phyloP scores from a whole-genome alignment of 2,888 invertebrate genomes.

The Andrena camellia region DNA sequence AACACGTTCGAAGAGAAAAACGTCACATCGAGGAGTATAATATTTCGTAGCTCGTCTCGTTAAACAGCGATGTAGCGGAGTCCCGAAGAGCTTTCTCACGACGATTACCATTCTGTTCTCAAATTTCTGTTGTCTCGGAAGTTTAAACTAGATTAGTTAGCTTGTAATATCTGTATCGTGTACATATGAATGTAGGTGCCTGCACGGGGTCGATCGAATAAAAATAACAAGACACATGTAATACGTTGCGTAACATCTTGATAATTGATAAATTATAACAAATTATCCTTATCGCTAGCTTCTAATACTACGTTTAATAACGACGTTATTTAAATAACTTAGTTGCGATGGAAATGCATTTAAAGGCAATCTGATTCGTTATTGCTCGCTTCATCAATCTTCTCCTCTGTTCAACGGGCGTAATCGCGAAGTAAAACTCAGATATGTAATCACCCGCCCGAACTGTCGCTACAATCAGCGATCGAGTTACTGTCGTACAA shows the following conservation, averaged over 20 bases:
- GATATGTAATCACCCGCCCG: slow-evolving; percentile 6
- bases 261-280: slow-evolving; percentile 48
- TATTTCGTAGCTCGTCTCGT: slow-evolving; percentile 48
- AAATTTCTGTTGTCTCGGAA: slow-evolving; percentile 26
- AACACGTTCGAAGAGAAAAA: neutral
- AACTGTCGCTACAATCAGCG: slow-evolving; percentile 16
- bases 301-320: slow-evolving; percentile 11
- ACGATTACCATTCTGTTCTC: slow-evolving; percentile 44
- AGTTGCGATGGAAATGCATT: neutral
- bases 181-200: slow-evolving; percentile 65
- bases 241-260: slow-evolving; percentile 45
- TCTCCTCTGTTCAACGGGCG: neutral
- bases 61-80: slow-evolving; percentile 44
- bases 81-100: slow-evolving; percentile 26
- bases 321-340: slow-evolving; percentile 11
- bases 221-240: slow-evolving; percentile 65
- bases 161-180: slow-evolving; percentile 55
- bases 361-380: neutral
- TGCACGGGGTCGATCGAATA: slow-evolving; percentile 63
- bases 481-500: slow-evolving; percentile 20
- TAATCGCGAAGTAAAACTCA: slow-evolving; percentile 39
- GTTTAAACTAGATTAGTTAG: slow-evolving; percentile 59
- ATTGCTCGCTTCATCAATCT: neutral
- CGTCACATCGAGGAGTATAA: slow-evolving; percentile 26
- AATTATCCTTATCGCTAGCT: slow-evolving; percentile 33